These are phyloP conservation scores for Delia radicum DNA, from an alignment of 1,140 invertebrate species.

Conservation along the genomic window DNA sequence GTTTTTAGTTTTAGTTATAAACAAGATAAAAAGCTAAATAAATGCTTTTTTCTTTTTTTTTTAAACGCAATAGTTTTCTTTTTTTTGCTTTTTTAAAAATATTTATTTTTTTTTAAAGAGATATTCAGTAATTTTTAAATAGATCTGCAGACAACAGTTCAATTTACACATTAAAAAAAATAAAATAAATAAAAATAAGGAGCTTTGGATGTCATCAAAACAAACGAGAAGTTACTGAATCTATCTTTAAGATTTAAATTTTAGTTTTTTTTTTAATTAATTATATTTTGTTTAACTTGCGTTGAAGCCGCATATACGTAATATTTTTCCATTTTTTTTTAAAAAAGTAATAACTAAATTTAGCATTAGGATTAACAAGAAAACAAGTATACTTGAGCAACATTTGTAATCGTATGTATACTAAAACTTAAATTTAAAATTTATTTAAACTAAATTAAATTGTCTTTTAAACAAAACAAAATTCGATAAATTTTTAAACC, in stretches of 20 bases:
- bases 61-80: conserved; percentile 12
- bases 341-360: conserved; percentile 4
- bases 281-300: background rate
- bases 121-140: too few relatives aligned
- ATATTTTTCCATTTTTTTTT: conserved; percentile 5
- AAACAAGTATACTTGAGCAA: conserved; percentile 7
- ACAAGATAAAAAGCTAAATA: background rate
- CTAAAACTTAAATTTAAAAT: background rate
- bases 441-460: background rate
- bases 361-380: background rate
- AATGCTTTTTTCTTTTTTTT: background rate
- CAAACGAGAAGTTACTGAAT: too few relatives aligned
- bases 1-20: background rate
- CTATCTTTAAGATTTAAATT: too few relatives aligned
- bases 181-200: too few relatives aligned
- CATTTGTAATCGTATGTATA: background rate
- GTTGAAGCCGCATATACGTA: conserved; percentile 13
- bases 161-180: background rate
- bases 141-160: too few relatives aligned
- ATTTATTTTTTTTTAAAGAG: too few relatives aligned
- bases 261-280: too few relatives aligned
- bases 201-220: too few relatives aligned
- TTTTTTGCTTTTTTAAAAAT: conserved; percentile 7
- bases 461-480: background rate
- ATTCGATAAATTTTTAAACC: background rate